phyloP scores from a whole-genome alignment of 2,888 invertebrate genomes.

The Pasiphila rectangulata region DNA sequence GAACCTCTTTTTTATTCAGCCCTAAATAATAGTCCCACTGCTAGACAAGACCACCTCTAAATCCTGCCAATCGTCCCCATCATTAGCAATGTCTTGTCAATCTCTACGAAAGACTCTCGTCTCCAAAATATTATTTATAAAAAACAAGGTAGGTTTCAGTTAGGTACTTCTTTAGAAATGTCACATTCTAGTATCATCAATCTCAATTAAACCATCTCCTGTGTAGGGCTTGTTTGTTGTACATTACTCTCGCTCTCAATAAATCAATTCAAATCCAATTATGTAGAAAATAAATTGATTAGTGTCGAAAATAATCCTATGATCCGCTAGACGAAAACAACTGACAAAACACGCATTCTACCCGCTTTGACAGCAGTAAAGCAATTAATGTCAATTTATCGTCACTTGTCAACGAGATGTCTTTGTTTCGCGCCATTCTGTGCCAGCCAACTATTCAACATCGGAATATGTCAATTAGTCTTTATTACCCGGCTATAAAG shows the following conservation, averaged over 20 bases:
- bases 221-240: background rate
- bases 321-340: slow-evolving; percentile 41
- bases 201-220: background rate
- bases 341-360: slow-evolving; percentile 45
- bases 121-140: too few relatives aligned
- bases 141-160: too few relatives aligned
- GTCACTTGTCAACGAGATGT: slow-evolving; percentile 65
- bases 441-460: slow-evolving; percentile 34
- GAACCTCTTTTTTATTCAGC: too few relatives aligned
- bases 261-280: slow-evolving; percentile 59
- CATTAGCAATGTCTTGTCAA: too few relatives aligned
- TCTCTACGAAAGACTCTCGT: too few relatives aligned
- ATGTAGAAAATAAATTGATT: slow-evolving; percentile 62
- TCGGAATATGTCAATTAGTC: slow-evolving; percentile 36
- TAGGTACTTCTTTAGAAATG: too few relatives aligned
- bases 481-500: slow-evolving; percentile 37
- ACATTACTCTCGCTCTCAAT: slow-evolving; percentile 31
- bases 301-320: slow-evolving; percentile 51
- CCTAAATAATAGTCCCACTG: too few relatives aligned
- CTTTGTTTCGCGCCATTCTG: slow-evolving; percentile 62
- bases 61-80: too few relatives aligned
- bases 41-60: too few relatives aligned
- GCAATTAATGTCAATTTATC: slow-evolving; percentile 77
- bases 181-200: background rate
- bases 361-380: slow-evolving; percentile 53